These are phyloP conservation scores for Potamilus streckersoni DNA, from an alignment of 1,140 invertebrate genomes.

Conservation along the genomic window DNA sequence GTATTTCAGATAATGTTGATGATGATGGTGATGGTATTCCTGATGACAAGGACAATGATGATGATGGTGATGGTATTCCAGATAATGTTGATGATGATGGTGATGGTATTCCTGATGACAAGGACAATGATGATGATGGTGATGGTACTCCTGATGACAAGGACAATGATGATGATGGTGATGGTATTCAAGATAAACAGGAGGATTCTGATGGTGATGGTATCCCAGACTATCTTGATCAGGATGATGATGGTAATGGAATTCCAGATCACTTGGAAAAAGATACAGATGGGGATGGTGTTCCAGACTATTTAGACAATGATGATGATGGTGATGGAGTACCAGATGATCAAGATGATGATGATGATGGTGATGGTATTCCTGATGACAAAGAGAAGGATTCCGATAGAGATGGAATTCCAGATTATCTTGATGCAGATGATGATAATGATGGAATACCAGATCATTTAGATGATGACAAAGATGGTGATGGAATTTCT, in stretches of 20 bases:
- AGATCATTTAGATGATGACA: slow-evolving; percentile 48
- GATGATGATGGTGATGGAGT: slow-evolving; percentile 54
- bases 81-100: slow-evolving; percentile 58
- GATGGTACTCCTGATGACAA: slow-evolving; percentile 56
- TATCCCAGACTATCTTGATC: slow-evolving; percentile 48
- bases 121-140: slow-evolving; percentile 46
- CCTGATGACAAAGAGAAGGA: slow-evolving; percentile 46
- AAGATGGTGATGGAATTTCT: slow-evolving; percentile 55
- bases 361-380: slow-evolving; percentile 55
- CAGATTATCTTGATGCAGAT: slow-evolving; percentile 48
- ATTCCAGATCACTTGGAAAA: slow-evolving; percentile 54
- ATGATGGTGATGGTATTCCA: slow-evolving; percentile 57
- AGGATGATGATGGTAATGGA: slow-evolving; percentile 56
- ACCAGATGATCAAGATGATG: slow-evolving; percentile 47
- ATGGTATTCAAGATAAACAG: slow-evolving; percentile 54
- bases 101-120: slow-evolving; percentile 53
- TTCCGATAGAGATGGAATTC: slow-evolving; percentile 54
- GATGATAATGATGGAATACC: slow-evolving; percentile 58
- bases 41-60: slow-evolving; percentile 55
- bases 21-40: slow-evolving; percentile 55
- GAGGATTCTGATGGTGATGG: slow-evolving; percentile 55
- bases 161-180: slow-evolving; percentile 56
- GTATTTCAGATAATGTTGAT: slow-evolving; percentile 57
- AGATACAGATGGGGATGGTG: slow-evolving; percentile 51
- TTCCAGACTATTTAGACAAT: slow-evolving; percentile 42